Base-by-base conservation (phyloP, 2,888 invertebrate genomes). In the Mimachlamys varia region DNA sequence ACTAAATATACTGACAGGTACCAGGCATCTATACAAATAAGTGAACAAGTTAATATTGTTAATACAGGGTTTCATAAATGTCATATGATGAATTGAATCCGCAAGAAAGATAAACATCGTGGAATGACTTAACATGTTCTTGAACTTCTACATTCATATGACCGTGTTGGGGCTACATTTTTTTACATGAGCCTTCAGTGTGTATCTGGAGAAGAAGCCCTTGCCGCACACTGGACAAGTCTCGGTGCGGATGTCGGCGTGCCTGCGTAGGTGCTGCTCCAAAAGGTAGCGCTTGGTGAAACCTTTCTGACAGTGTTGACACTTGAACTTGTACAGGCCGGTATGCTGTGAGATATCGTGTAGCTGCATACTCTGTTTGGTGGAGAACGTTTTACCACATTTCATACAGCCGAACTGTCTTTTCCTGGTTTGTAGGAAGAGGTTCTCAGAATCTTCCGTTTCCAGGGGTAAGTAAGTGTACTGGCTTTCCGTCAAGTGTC, bases 361-460 rank as follows among this genome's bases (percentile, higher is more conserved):
- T 0, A 76, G 76, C 76, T 76, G 76, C 76, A 76, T 76, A 27
- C 76, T 76, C 76, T 76, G 76, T 76, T 76, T 76, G 27, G 76
- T 76, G 33, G 76, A 76, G 76, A 76, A 76, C 0, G 76, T 76
- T 76, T 76, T 76, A 12, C 76, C 76, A 27, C 76, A 76, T 76
- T 76, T 76, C 17, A 33, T 33, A 33, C 76, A 76, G 76, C 33
- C 76, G 27, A 76, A 76, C 27, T 27, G 19, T 76, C 15, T 76
- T 19, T 7, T 76, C 33, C 76, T 76, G 7, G 27, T 76, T 27
- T 76, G 76, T 12, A 7, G n/a, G 7, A 19, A 15, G 33, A 76
- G 76, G 76, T 13, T 33, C 12, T 5, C 33, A 76, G 76, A 27
- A 76, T 76, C 33, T 4, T 19, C 58, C 58, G n/a, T 58, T 58